Base-by-base conservation (phyloP, 2,888 invertebrate genomes). In the Ornithoptera alexandrae region DNA sequence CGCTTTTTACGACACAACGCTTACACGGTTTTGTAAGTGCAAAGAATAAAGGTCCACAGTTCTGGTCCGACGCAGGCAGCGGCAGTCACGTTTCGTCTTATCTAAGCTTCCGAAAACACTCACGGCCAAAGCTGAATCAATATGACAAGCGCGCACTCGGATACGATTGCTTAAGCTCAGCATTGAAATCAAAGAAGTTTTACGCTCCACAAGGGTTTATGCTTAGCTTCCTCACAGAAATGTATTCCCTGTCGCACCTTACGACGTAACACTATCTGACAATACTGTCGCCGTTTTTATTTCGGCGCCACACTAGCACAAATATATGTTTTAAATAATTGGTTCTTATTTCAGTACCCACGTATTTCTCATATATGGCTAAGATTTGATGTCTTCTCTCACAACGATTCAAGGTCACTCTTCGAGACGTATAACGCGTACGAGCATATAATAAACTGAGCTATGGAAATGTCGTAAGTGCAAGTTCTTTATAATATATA, bases 71-170 rank as follows among this genome's bases (percentile, higher is more conserved):
- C 71, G 76, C 70, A 74, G 76, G 74, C 77, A 76, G 72, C 79
- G 75, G 74, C 72, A 84, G 89, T 84, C 89, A 90, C 90, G 89
- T 89, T 81, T 74, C 81, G 75, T 75, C 84, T 86, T 89, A 90
- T 89, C 89, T 83, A 78, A 80, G 79, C 82, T 83, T 83, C 82
- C 82, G 83, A 87, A 87, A 88, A 89, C 89, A 89, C 87, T 87
- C 82, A 64, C 73, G 73, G 72, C 77, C 78, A 78, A 79, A 81
- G 81, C 82, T 87, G 84, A 86, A 85, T 88, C 87, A 88, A 90
- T 89, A 88, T 87, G 84, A 86, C 83, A 83, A 84, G 83, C 82
- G 80, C 82, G 83, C 84, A 82, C 85, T 85, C 80, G 82, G 82
- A 84, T 81, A 79, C 82, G 87, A 89, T 89, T 87, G 85, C 81